A percentile compares a stretch with the other conserved stretches of the same genome.
Conservation (phyloP, 2,797 vertebrate species). For the Thunnus albacares region DNA sequence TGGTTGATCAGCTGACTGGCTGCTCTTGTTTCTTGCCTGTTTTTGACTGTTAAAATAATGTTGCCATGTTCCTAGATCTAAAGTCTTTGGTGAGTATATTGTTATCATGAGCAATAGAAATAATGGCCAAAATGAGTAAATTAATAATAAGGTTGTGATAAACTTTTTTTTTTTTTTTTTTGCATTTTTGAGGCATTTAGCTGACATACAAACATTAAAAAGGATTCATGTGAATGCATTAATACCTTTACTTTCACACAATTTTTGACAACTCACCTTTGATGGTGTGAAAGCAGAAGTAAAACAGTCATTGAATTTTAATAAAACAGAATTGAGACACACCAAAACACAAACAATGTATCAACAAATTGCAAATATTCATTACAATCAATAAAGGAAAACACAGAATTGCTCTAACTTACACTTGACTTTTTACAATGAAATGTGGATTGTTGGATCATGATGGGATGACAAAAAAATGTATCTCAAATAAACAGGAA, state of each 20-base stretch:
- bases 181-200: neutral
- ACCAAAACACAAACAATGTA: constrained; percentile 34
- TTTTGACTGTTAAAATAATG: neutral
- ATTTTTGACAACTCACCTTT: too few relatives aligned
- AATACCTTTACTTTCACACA: too few relatives aligned
- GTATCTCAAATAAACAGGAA: constrained; percentile 45
- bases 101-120: too few relatives aligned
- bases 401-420: neutral
- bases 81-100: neutral
- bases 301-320: neutral
- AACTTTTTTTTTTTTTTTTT: too few relatives aligned
- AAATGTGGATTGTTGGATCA: neutral
- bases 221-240: too few relatives aligned
- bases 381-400: neutral
- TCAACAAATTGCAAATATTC: constrained; percentile 8
- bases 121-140: too few relatives aligned
- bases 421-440: neutral
- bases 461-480: neutral
- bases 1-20: neutral
- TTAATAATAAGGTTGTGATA: too few relatives aligned
- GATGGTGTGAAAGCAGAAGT: neutral
- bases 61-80: neutral
- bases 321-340: neutral
- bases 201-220: neutral
- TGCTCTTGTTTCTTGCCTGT: neutral